Percentiles rank a stretch among this genome's conserved stretches.
These are phyloP conservation scores for Formica exsecta DNA, from an alignment of 1,140 invertebrate genomes.

Conservation along the genomic window DNA sequence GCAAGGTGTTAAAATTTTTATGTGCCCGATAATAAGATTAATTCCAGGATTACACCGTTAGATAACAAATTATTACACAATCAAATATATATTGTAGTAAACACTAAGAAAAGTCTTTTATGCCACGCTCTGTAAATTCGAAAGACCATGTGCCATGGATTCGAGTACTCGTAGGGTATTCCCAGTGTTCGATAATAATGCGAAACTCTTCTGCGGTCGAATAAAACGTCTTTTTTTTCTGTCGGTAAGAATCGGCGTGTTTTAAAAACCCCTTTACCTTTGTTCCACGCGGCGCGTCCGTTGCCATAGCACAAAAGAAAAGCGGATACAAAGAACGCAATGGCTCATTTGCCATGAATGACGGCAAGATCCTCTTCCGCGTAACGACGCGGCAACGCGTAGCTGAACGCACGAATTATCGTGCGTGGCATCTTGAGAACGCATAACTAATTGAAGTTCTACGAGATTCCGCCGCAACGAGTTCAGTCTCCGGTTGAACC, in stretches of 20 bases:
- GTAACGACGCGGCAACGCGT: conserved; percentile 58
- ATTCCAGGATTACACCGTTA: neutral
- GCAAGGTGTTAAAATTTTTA: neutral
- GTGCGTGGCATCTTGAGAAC: conserved; percentile 55
- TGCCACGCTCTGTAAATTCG: conserved; percentile 39
- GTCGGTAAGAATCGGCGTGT: conserved; percentile 55
- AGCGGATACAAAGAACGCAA: conserved; percentile 70
- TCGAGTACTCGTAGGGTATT: conserved; percentile 40
- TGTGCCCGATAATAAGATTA: neutral
- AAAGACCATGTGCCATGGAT: conserved; percentile 8
- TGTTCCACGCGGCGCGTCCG: conserved; percentile 50
- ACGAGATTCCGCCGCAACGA: conserved; percentile 50
- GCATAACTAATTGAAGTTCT: conserved; percentile 64
- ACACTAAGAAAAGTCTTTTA: conserved; percentile 3
- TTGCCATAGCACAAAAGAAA: conserved; percentile 60
- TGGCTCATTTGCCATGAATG: conserved; percentile 71
- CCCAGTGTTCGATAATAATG: conserved; percentile 58
- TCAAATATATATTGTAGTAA: conserved; percentile 24
- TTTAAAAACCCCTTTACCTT: conserved; percentile 72
- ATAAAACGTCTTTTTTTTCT: conserved; percentile 66
- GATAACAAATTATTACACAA: conserved; percentile 19
- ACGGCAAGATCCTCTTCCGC: conserved; percentile 66
- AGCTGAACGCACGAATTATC: conserved; percentile 47
- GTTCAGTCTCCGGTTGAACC: conserved; percentile 41
- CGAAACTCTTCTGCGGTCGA: conserved; percentile 56